Evolutionary conservation across 2,797 vertebrate species (phyloP), one percentile per base, ranked within the genome.

Genomic region (Streptopelia turtur): DNA sequence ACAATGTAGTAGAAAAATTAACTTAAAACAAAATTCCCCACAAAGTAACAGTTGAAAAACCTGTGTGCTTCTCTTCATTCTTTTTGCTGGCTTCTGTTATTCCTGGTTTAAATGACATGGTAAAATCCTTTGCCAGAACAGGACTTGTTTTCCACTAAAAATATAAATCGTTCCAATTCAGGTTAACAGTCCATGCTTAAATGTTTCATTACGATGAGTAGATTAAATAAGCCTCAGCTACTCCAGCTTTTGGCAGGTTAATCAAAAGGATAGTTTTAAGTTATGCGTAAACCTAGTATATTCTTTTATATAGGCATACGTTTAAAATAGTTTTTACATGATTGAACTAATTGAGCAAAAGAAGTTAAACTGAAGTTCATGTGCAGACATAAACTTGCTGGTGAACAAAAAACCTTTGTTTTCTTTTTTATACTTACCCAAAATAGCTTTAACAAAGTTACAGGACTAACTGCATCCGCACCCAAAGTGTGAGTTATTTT

Each of bases 371-470:
- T 60, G 33, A 87, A 77, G 35, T 45, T 92, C 31, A 10, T 3
- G 24, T 2, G 6, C 83, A 86, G 39, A 41, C 28, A 50, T 39
- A 72, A 88, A 65, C 45, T 71, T 47, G 18, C 55, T 35, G 39
- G 52, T 81, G 35, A 88, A 89, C 0, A 21, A 72, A 21, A 72
- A 93, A 47, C 69, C 41, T 81, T 89, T 88, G 41, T 8, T 37
- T 8, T 76, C n/a, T n/a, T 89, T 87, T 37, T 74, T 28, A 52
- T 23, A 31, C 31, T 77, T 55, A 57, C 77, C 41, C 61, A 80
- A 92, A 96, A 91, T 82, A 94, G 70, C 64, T 65, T 90, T 78
- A 64, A 65, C 76, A 70, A 71, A 92, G 66, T 72, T 68, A 49
- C n/a, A 63, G 30, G 65, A 59, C 63, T 82, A 78, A 61, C 71